Evolutionary conservation across 2,113 vertebrate species (phyloP).

Genomic region (Spizaetus ornatus): DNA sequence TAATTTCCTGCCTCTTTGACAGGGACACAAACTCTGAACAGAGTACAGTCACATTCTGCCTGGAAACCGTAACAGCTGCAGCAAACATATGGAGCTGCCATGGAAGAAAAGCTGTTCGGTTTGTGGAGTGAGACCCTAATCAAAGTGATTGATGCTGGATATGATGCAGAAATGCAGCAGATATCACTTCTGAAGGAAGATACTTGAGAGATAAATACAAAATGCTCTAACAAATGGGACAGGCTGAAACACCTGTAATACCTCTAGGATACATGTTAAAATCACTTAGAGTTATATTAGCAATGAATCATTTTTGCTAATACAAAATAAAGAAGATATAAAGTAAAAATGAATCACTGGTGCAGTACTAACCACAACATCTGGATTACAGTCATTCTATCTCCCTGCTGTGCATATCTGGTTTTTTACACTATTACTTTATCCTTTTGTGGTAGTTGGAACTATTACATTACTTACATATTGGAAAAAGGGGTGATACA

Average conservation of each 20-base stretch:
- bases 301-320: constrained; percentile 28
- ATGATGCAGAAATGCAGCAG: constrained; percentile 65
- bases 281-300: constrained; percentile 41
- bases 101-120: constrained; percentile 70
- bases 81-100: constrained; percentile 76
- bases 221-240: constrained; percentile 62
- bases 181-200: constrained; percentile 63
- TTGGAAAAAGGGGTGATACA: background rate
- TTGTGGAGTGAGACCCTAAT: constrained; percentile 75
- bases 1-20: constrained; percentile 51
- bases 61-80: constrained; percentile 78
- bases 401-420: background rate
- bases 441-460: background rate
- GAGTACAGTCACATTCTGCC: constrained; percentile 34
- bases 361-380: background rate
- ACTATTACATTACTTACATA: background rate
- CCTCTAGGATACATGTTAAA: constrained; percentile 57
- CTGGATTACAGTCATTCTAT: background rate
- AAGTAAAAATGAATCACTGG: background rate
- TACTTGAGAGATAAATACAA: constrained; percentile 51
- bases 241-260: constrained; percentile 56
- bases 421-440: background rate
- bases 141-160: constrained; percentile 77
- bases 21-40: constrained; percentile 53
- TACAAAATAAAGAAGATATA: constrained; percentile 17